Evolutionary conservation across 2,113 vertebrate species (phyloP).

Genomic region (Porphyrio hochstetteri): DNA sequence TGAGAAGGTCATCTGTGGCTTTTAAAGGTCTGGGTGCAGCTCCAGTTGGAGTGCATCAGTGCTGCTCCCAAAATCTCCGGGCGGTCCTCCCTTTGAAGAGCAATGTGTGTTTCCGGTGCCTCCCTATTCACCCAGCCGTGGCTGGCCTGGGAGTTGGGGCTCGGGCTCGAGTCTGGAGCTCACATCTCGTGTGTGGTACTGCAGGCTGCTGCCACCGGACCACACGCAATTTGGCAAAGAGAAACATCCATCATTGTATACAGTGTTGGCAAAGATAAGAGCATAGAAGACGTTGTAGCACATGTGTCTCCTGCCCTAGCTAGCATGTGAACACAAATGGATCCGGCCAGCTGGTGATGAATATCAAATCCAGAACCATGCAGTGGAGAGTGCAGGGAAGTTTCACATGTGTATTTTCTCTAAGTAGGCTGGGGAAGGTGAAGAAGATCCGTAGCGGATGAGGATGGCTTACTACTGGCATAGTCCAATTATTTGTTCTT

Average conservation of each 20-base stretch:
- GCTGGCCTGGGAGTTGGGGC: background rate
- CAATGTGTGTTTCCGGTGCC: background rate
- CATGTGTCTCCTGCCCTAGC: constrained; percentile 48
- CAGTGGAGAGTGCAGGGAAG: background rate
- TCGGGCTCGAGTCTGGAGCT: background rate
- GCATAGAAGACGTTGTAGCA: constrained; percentile 27
- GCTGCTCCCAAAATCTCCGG: background rate
- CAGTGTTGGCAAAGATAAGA: constrained; percentile 44
- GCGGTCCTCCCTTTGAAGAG: background rate
- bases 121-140: rapidly evolving
- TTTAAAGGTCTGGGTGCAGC: background rate
- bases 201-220: constrained; percentile 30
- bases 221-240: constrained; percentile 35
- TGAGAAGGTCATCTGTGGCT: background rate
- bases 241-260: background rate
- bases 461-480: background rate
- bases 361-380: constrained; percentile 43
- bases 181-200: constrained; percentile 4
- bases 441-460: background rate
- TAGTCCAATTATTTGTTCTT: background rate
- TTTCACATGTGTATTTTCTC: background rate
- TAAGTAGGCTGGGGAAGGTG: background rate
- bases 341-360: constrained; percentile 15
- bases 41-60: background rate
- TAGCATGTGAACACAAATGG: constrained; percentile 39